Percentiles rank a stretch among this genome's conserved stretches.
Conservation (phyloP, 2,888 invertebrate genomes). For the Leptura quadrifasciata region DNA sequence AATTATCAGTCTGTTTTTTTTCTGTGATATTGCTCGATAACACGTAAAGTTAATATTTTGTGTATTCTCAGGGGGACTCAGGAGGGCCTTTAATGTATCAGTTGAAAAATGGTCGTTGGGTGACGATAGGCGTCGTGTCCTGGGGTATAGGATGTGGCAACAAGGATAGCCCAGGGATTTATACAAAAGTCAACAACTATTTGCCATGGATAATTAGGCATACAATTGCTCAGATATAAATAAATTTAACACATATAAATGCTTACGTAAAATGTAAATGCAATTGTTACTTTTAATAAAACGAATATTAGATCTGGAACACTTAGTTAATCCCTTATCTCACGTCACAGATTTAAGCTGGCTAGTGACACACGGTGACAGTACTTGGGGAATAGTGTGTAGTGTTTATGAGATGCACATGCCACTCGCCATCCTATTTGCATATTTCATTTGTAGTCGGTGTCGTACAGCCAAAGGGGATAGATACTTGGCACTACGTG, state of each 20-base stretch:
- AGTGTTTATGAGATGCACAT: too few relatives aligned
- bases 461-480: too few relatives aligned
- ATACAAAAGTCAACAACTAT: slow-evolving; percentile 84
- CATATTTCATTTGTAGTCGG: too few relatives aligned
- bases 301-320: background rate
- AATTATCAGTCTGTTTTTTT: too few relatives aligned
- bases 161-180: slow-evolving; percentile 85
- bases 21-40: too few relatives aligned
- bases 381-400: too few relatives aligned
- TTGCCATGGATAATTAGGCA: slow-evolving; percentile 81
- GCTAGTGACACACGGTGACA: too few relatives aligned
- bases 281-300: background rate
- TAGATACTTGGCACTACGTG: too few relatives aligned
- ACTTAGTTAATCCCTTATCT: too few relatives aligned
- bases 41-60: too few relatives aligned
- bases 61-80: slow-evolving; percentile 82
- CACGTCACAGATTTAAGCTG: too few relatives aligned
- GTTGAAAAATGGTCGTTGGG: slow-evolving; percentile 85
- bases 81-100: slow-evolving; percentile 89
- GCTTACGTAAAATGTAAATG: background rate
- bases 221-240: slow-evolving; percentile 66
- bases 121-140: slow-evolving; percentile 87
- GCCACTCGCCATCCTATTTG: too few relatives aligned
- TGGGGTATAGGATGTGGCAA: slow-evolving; percentile 91
- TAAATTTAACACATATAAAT: background rate